Base-by-base conservation (phyloP, 2,797 vertebrate species). In the Brachyrhaphis roseni region DNA sequence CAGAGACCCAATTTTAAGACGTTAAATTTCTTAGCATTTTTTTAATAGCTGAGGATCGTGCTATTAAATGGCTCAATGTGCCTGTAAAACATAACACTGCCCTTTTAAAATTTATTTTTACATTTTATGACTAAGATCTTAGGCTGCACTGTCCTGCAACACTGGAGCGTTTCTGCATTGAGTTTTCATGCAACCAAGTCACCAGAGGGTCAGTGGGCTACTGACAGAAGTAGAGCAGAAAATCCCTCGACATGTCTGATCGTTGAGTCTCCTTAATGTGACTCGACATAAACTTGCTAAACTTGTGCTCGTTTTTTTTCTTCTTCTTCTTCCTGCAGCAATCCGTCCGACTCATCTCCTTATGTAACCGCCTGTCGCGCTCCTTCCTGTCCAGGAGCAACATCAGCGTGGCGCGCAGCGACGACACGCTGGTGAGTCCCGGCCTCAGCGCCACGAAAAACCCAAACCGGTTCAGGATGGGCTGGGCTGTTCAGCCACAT, bases 381-480 rank as follows among this genome's bases (percentile, higher is more conserved):
- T 99, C 98, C 43, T 99, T 99, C 95, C 94, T 99, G 93, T 99
- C 98, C 93, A 96, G 98, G 82, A 99, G 98, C 96, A 99, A 98
- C 93, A 98, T 99, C 82, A 99, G 98, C 31, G 97, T 99, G 2
- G 97, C 98, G 12, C 97, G 97, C 83, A 99, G 98, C 39, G 98
- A 99, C 77, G 98, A 99, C 92, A 98, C 98, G 31, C 89, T 99
- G 98, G 98, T 99, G 97, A 97, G 97, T 89, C 43, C 64, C 10
- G 0, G 49, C 20, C 46, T 47, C 46, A 5, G 16, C 46, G 3
- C 49, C 49, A 3, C 8, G 8, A 26, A 53, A 53, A 53, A 47
- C 39, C 8, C 45, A 62, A 34, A 64, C 8, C 31, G 59, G 8
- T 16, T 2, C 49, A 59, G 10, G 18, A 47, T 10, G 31, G 26